Base-by-base conservation (phyloP, 2,888 invertebrate genomes). In the Serripes groenlandicus region DNA sequence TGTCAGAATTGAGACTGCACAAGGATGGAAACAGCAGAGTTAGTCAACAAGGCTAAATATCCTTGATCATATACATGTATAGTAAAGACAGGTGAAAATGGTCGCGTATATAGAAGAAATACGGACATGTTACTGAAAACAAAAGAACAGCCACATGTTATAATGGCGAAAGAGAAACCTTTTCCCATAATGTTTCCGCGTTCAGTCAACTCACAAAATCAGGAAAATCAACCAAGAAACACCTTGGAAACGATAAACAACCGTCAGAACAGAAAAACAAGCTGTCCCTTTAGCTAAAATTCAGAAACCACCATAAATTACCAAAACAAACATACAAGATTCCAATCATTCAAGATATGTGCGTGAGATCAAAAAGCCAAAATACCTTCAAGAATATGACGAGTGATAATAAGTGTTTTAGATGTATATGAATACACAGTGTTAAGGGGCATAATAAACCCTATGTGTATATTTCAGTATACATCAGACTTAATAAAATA, bases 21-120 rank as follows among this genome's bases (percentile, higher is more conserved):
- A 64, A 26, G 75, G 78, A 42, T 83, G 83, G 76, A 75, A 83
- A 79, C 83, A 32, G 79, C 83, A 26, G 79, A 79, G 28, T 71
- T 11, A 7, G 64, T 52, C 35, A n/a, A n/a, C n/a, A n/a, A n/a
- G n/a, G n/a, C n/a, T n/a, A n/a, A 66, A 1, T 30, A 54, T 56
- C 78, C 78, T 3, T 28, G 82, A 23, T 82, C 78, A 42, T 54
- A 75, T n/a, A n/a, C n/a, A n/a, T n/a, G n/a, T 26, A 58, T 78
- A n/a, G 82, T 82, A 1, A 75, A 75, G 62, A 75, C 82, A 56
- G 70, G 78, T 23, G 52, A 54, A 18, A 37, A 30, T 21, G 77
- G 69, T 34, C 54, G 37, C 21, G 37, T 30, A 54, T 81, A 74
- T 21, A 49, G 77, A 9, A 49, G 82, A 37, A 82, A 82, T 56